These are phyloP conservation scores for Mechanitis mazaeus DNA, from an alignment of 2,888 invertebrate genomes.

Conservation along the genomic window DNA sequence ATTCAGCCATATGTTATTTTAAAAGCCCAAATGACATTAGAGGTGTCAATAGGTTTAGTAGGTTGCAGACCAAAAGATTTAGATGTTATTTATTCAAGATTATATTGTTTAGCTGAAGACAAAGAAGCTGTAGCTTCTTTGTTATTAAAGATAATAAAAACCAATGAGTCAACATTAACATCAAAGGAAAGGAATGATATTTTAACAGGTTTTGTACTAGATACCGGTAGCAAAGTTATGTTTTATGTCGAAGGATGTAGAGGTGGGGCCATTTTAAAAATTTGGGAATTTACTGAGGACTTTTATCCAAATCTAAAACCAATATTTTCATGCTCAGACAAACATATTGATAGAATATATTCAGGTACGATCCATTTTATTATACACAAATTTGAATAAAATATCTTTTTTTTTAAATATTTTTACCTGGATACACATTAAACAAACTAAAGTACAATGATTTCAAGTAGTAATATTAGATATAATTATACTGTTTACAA, in stretches of 20 bases:
- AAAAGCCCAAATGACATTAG: conserved; percentile 58
- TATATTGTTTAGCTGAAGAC: conserved; percentile 46
- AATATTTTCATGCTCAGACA: conserved; percentile 50
- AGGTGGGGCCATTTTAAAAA: conserved; percentile 49
- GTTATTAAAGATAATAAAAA: conserved; percentile 41
- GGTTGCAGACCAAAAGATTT: conserved; percentile 49
- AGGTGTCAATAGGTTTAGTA: conserved; percentile 56
- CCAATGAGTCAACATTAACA: conserved; percentile 42
- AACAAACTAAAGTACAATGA: no score
- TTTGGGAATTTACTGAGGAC: conserved; percentile 56
- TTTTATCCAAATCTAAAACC: conserved; percentile 47
- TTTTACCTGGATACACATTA: no score
- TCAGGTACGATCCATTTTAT: conserved; percentile 39
- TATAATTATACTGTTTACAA: no score
- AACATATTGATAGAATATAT: conserved; percentile 51
- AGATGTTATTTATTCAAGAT: conserved; percentile 45
- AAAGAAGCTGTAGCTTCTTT: conserved; percentile 37
- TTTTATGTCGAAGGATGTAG: conserved; percentile 58
- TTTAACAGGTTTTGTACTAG: conserved; percentile 61
- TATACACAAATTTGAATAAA: background rate
- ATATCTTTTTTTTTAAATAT: background rate
- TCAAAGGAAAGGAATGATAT: conserved; percentile 33
- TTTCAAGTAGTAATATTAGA: no score
- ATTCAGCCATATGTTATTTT: conserved; percentile 48
- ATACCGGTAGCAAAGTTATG: conserved; percentile 48